Percentiles rank a stretch among this genome's conserved stretches.
Conservation (phyloP, 2,113 vertebrate species). For the Dascyllus trimaculatus region DNA sequence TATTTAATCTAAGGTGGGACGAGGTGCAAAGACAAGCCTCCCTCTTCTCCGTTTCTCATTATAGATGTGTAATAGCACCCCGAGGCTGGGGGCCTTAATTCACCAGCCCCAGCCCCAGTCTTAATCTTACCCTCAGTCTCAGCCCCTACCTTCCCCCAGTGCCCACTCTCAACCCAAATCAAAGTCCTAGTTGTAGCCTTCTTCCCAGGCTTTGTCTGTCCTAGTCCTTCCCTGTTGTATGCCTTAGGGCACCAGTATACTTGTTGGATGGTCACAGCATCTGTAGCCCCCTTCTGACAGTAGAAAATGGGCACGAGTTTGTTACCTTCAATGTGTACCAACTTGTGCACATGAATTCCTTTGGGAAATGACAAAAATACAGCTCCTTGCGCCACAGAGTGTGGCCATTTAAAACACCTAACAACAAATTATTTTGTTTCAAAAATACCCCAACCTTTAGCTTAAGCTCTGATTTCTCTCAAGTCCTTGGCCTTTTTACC, state of each 20-base stretch:
- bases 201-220: conserved; percentile 49
- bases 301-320: neutral
- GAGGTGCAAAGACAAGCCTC: conserved; percentile 75
- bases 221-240: conserved; percentile 21
- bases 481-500: neutral
- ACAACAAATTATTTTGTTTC: too few relatives aligned
- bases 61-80: conserved; percentile 80
- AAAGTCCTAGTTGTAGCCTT: conserved; percentile 54
- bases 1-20: conserved; percentile 83
- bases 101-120: conserved; percentile 71
- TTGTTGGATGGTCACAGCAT: conserved; percentile 14
- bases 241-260: conserved; percentile 11
- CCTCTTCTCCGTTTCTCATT: conserved; percentile 79
- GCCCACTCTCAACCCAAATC: conserved; percentile 61
- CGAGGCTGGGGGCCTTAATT: conserved; percentile 76
- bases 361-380: neutral
- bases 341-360: neutral
- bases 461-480: neutral
- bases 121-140: conserved; percentile 77
- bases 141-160: conserved; percentile 62
- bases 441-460: too few relatives aligned
- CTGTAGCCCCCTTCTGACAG: neutral
- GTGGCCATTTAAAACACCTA: neutral
- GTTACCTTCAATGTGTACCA: neutral
- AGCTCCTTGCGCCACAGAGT: neutral